Conservation (phyloP, 2,888 invertebrate genomes). For the Volucella bombylans region DNA sequence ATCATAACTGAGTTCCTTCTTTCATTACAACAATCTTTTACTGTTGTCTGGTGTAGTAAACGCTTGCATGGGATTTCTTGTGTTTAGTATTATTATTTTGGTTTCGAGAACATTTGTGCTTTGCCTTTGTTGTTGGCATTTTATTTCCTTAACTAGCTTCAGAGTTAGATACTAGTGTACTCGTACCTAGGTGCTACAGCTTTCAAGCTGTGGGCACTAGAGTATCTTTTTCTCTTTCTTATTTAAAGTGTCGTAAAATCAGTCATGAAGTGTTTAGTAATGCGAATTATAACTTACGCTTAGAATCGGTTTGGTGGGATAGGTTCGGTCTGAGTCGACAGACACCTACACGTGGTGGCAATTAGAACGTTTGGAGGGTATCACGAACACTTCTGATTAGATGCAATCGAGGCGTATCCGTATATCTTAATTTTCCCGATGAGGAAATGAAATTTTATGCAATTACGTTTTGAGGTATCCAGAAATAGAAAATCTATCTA, state of each 20-base stretch:
- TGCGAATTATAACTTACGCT: slow-evolving; percentile 46
- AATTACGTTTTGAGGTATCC: too few species aligned
- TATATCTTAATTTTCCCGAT: too few species aligned
- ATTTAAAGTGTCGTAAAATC: slow-evolving; percentile 65
- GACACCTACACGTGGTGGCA: slow-evolving; percentile 40
- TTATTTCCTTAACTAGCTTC: slow-evolving; percentile 53
- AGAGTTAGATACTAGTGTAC: slow-evolving; percentile 25
- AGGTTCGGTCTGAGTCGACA: neutral
- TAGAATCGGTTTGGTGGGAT: neutral
- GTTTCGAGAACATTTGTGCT: slow-evolving; percentile 4
- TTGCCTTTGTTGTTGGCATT: slow-evolving; percentile 56
- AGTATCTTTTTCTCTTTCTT: neutral
- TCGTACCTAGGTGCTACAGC: neutral
- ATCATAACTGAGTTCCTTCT: slow-evolving; percentile 19
- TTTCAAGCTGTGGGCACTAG: slow-evolving; percentile 12
- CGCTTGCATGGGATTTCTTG: slow-evolving; percentile 68
- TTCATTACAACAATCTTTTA: slow-evolving; percentile 44
- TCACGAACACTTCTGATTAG: too few species aligned
- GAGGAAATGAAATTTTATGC: too few species aligned
- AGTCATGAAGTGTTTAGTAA: slow-evolving; percentile 54
- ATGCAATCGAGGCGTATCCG: too few species aligned
- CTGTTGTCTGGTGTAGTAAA: slow-evolving; percentile 64
- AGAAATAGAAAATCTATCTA: too few species aligned
- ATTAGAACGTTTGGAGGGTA: slow-evolving; percentile 25
- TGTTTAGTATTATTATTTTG: slow-evolving; percentile 64